These are phyloP conservation scores for Micromesistius poutassou DNA, from an alignment of 2,797 vertebrate species.

Conservation along the genomic window DNA sequence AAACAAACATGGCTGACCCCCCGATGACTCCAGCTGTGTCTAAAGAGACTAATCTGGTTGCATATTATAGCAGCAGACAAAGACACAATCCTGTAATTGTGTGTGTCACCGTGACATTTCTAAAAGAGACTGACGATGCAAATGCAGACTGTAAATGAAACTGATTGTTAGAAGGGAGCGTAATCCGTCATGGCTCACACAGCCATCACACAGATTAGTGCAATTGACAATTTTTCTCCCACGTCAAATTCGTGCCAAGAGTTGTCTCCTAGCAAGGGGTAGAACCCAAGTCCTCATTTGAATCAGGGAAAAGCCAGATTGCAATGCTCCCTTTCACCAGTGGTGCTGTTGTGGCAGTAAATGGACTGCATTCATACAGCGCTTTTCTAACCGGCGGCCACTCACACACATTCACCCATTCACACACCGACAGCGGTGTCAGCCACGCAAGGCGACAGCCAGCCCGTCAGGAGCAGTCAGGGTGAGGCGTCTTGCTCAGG, in stretches of 20 bases:
- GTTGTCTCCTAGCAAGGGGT: neutral
- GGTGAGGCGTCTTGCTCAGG: too few relatives aligned
- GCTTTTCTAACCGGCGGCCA: too few relatives aligned
- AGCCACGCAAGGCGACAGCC: too few relatives aligned
- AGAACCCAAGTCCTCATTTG: neutral
- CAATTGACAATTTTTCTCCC: neutral
- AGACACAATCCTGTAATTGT: neutral
- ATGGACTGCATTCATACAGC: too few relatives aligned
- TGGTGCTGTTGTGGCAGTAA: neutral
- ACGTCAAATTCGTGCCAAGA: neutral
- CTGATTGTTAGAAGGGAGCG: neutral
- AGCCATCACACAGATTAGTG: neutral
- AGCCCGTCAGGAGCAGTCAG: too few relatives aligned
- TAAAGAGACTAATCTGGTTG: neutral
- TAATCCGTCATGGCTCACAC: neutral
- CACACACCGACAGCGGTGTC: too few relatives aligned
- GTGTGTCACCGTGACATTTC: neutral
- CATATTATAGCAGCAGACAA: slow-evolving; percentile 2
- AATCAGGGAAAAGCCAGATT: neutral
- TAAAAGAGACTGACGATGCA: neutral
- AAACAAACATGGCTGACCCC: neutral
- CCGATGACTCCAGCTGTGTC: neutral
- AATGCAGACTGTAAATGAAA: neutral
- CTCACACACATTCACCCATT: too few relatives aligned
- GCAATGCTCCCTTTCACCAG: neutral